These are phyloP conservation scores for Notarius quadriscutis DNA, from an alignment of 2,113 vertebrate genomes.

Conservation along the genomic window DNA sequence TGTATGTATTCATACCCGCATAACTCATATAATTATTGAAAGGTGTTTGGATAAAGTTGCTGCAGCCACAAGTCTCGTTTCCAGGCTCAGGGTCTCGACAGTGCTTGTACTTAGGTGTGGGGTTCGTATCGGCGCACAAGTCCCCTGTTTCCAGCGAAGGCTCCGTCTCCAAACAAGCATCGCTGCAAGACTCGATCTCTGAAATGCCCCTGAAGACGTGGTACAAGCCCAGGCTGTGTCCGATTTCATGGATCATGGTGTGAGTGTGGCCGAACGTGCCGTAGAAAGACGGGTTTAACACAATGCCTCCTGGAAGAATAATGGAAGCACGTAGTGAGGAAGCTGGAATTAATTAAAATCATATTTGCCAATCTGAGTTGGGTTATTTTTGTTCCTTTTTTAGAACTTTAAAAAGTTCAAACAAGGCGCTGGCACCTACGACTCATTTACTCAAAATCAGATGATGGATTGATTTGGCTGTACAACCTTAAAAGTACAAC, in stretches of 20 bases:
- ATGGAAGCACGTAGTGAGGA: neutral
- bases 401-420: neutral
- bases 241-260: slow-evolving; percentile 98
- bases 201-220: slow-evolving; percentile 97
- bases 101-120: slow-evolving; percentile 91
- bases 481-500: neutral
- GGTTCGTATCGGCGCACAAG: slow-evolving; percentile 94
- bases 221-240: slow-evolving; percentile 94
- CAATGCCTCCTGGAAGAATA: slow-evolving; percentile 84
- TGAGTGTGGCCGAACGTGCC: slow-evolving; percentile 93
- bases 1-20: slow-evolving; percentile 75
- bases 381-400: neutral
- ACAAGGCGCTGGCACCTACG: slow-evolving; percentile 15
- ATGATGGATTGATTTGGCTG: slow-evolving; percentile 13
- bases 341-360: slow-evolving; percentile 11
- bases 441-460: slow-evolving; percentile 30
- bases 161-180: slow-evolving; percentile 93
- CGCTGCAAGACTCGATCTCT: slow-evolving; percentile 94
- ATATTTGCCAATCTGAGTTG: neutral
- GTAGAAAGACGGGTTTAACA: slow-evolving; percentile 95
- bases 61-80: slow-evolving; percentile 91
- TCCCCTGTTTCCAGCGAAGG: slow-evolving; percentile 95
- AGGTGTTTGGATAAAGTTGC: slow-evolving; percentile 86
- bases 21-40: slow-evolving; percentile 99
- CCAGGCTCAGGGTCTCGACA: slow-evolving; percentile 89